Conservation (phyloP, 2,113 vertebrate genomes). For the Gorsachius goisagi region DNA sequence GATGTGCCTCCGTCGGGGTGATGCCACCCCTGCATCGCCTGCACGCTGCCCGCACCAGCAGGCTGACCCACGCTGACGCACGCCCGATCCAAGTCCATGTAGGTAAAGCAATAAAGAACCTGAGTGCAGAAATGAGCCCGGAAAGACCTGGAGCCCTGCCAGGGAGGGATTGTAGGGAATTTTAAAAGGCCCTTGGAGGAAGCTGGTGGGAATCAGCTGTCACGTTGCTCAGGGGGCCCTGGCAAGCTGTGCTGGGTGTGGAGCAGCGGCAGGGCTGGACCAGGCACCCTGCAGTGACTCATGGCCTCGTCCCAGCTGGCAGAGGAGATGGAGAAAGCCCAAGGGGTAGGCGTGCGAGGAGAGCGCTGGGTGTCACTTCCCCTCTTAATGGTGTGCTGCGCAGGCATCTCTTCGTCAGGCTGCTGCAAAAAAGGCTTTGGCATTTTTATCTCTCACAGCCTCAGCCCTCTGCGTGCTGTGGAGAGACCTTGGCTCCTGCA, state of each 20-base stretch:
- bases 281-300: background rate
- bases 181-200: background rate
- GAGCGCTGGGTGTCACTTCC: background rate
- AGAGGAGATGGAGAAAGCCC: background rate
- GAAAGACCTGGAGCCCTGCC: background rate
- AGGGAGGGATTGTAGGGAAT: background rate
- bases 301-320: background rate
- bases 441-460: background rate
- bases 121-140: fast-evolving
- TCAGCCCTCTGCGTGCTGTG: fast-evolving
- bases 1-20: background rate
- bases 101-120: background rate
- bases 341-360: background rate
- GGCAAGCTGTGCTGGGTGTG: background rate
- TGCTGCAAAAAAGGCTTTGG: background rate
- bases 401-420: background rate
- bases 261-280: background rate
- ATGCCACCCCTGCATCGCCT: background rate
- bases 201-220: background rate
- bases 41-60: fast-evolving
- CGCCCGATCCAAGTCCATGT: fast-evolving
- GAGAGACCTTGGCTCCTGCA: background rate
- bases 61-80: background rate
- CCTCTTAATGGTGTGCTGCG: fast-evolving
- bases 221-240: background rate